A percentile compares a stretch with the other conserved stretches of the same genome.
Conservation (phyloP, 2,888 invertebrate genomes). For the Thysanoteuthis rhombus region DNA sequence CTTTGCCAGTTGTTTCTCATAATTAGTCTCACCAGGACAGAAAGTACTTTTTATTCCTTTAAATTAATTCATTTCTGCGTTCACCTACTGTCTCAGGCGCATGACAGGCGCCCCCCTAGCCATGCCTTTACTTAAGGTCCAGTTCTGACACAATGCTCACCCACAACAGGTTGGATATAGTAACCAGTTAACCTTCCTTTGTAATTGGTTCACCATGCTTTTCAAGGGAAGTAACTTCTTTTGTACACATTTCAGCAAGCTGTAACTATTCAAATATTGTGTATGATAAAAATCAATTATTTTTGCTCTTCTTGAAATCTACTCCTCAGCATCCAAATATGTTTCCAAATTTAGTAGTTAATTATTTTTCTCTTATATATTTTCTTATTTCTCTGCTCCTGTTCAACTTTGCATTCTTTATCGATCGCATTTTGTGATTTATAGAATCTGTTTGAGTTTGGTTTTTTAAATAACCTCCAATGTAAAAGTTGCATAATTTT, state of each 20-base stretch:
- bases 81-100: no score
- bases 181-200: not conserved
- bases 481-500: not conserved
- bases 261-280: not conserved
- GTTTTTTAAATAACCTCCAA: not conserved
- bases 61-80: no score
- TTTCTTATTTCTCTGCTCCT: not conserved
- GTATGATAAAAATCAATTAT: constrained; percentile 12
- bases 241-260: not conserved
- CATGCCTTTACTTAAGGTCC: no score
- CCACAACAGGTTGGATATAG: not conserved
- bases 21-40: no score
- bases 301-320: not conserved
- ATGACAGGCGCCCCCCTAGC: no score
- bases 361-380: not conserved
- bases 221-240: not conserved
- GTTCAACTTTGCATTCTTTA: not conserved
- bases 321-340: not conserved
- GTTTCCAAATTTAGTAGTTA: not conserved
- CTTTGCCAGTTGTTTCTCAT: no score
- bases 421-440: not conserved
- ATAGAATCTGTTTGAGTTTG: not conserved
- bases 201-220: not conserved
- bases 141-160: no score
- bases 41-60: no score